Base-by-base conservation (phyloP, 2,113 vertebrate genomes). In the Nerophis ophidion region DNA sequence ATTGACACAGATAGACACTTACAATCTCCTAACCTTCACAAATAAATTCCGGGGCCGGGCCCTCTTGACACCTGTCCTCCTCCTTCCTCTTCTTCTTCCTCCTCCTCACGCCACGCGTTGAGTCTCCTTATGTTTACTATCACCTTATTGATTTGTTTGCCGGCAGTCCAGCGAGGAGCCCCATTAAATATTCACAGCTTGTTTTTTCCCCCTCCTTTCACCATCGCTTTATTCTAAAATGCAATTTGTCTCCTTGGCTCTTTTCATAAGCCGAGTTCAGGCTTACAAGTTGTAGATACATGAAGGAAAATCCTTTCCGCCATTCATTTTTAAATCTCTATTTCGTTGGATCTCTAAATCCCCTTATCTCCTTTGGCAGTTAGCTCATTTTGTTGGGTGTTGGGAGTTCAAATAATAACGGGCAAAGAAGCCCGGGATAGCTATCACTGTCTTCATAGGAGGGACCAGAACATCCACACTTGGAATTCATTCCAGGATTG, bases 21-120 rank as follows among this genome's bases (percentile, higher is more conserved):
- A 89, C 85, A 89, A 86, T 86, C 88, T 81, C 76, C 82, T 91
- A 91, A 91, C 90, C 90, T 91, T 91, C 88, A 88, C 53, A 91
- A 89, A 91, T 89, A 75, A 81, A 86, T 79, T 82, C 70, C 75
- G 53, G 84, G 83, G 72, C 79, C 60, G 52, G 72, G 50, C 62
- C 40, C 71, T 14, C 38, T 66, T 81, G 81, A 86, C 84, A 86
- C 86, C 86, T 85, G 84, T 86, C 84, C 80, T 51, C 19, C 16
- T 51, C 11, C 16, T 19, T 19, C 15, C 9, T 19, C 16, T 19
- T 4, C 16, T 19, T 26, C 49, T 46, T 53, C 69, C 45, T 6
- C 3, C 62, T 60, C 63, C 55, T 57, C 70, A 34, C 50, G 77
- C 80, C 76, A 77, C 83, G 73, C 71, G 69, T 40, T 67, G 65